phyloP scores from a whole-genome alignment of 2,797 vertebrate genomes.

The Cossypha niveicapilla region DNA sequence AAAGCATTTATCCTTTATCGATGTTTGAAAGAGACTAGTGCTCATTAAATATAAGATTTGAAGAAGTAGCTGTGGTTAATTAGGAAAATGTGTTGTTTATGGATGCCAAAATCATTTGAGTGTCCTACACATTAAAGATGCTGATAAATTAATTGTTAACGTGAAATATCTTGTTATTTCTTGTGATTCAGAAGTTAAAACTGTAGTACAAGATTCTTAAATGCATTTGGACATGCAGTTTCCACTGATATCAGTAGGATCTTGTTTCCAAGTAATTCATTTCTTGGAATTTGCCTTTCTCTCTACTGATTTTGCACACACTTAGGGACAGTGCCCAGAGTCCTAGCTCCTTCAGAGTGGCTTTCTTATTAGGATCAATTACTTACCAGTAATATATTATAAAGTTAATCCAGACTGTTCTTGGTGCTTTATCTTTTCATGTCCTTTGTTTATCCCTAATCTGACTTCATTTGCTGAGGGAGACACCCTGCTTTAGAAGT shows the following conservation, averaged over 20 bases:
- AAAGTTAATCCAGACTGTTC: neutral
- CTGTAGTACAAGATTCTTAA: neutral
- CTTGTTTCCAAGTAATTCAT: neutral
- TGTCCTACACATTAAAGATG: neutral
- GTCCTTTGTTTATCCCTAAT: neutral
- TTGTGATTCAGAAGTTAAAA: neutral
- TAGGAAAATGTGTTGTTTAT: conserved; percentile 11
- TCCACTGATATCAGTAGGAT: neutral
- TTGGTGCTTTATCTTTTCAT: neutral
- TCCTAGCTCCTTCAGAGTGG: neutral
- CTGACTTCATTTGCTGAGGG: neutral
- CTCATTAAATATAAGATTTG: conserved; percentile 10
- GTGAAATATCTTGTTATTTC: neutral
- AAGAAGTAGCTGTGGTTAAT: neutral
- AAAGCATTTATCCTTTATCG: neutral
- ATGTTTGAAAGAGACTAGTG: neutral
- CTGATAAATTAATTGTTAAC: neutral
- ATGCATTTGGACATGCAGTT: neutral
- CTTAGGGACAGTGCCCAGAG: neutral
- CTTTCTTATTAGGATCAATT: neutral
- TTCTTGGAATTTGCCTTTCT: neutral
- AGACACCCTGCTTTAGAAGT: neutral
- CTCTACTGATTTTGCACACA: neutral
- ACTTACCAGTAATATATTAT: neutral
- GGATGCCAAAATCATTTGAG: neutral